Conservation (phyloP, 2,888 invertebrate genomes). For the Embidobia sp. region DNA sequence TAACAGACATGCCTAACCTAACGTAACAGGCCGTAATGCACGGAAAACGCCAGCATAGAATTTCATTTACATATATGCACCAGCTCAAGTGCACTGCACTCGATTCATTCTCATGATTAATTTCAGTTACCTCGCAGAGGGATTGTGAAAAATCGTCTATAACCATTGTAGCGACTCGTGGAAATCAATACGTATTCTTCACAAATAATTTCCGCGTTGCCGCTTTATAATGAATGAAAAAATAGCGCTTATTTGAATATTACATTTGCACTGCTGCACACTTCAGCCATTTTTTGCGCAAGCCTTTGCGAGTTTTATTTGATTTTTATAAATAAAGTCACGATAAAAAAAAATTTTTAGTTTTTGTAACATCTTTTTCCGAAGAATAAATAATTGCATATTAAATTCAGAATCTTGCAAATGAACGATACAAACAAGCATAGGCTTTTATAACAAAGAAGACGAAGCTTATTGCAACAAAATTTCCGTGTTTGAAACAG, state of each 20-base stretch:
- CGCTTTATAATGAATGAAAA: constrained; percentile 11
- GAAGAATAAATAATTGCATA: too few relatives aligned
- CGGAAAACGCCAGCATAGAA: constrained; percentile 8
- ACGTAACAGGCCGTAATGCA: constrained; percentile 14
- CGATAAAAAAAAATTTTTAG: too few relatives aligned
- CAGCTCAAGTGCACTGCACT: not conserved
- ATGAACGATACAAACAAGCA: too few relatives aligned
- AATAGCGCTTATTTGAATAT: not conserved
- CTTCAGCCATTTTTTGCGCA: too few relatives aligned
- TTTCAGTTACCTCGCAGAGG: not conserved
- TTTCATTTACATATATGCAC: constrained; percentile 17
- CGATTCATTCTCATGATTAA: constrained; percentile 2
- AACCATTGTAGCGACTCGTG: not conserved
- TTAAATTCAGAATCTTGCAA: too few relatives aligned
- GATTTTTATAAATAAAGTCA: too few relatives aligned
- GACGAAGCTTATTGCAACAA: too few relatives aligned
- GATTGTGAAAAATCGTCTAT: too few relatives aligned
- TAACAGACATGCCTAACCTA: constrained; percentile 44
- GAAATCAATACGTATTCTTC: constrained; percentile 45
- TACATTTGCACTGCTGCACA: not conserved
- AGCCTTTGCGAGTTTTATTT: too few relatives aligned
- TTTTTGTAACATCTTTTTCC: too few relatives aligned
- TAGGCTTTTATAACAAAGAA: too few relatives aligned
- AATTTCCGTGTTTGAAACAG: too few relatives aligned
- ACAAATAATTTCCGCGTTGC: constrained; percentile 26